Evolutionary conservation across 2,888 invertebrate species (phyloP), one percentile per base, ranked within the genome.

Genomic region (Podabrus alpinus): DNA sequence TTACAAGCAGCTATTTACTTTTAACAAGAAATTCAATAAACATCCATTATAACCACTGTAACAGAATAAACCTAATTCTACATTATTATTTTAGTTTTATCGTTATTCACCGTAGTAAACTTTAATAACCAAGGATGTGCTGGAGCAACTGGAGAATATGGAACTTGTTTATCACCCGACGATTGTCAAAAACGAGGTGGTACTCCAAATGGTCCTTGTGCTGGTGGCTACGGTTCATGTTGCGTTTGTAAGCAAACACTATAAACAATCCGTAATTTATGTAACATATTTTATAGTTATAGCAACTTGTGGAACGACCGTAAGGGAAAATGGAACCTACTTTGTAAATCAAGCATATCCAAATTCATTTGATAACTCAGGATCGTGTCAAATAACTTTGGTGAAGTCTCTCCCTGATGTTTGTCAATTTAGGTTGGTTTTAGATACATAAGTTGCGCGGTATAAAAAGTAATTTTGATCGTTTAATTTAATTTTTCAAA

Each of bases 261-360:
- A 59, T 15, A 59, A 19, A n/a, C n/a, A 66, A 29, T 7, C 73
- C 67, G 21, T 67, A 61, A 64, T 66, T 69, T 24, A 59, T 62
- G 16, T 7, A 25, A 15, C 17, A 66, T 24, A 17, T 13, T 60
- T 78, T 84, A 1, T 85, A 96, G 96, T 95, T 85, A 90, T 94
- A 84, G 92, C 92, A 61, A 92, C 93, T 2, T 97, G 96, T 80
- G 95, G 95, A 0, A 93, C 93, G 69, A 90, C 92, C 0, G 92
- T 94, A 0, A 89, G 91, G 0, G 94, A 95, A 83, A 97, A 97
- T 84, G 93, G 94, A 1, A 96, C 96, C 0, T 95, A 95, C 83
- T 97, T 97, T 85, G 95, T 95, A 1, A 95, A 96, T 86, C 90
- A 91, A 1, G 94, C 94, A 76, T 95, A 95, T 86, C 96, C 96